Conservation (phyloP, 2,888 invertebrate genomes). For the Diaphora mendica region DNA sequence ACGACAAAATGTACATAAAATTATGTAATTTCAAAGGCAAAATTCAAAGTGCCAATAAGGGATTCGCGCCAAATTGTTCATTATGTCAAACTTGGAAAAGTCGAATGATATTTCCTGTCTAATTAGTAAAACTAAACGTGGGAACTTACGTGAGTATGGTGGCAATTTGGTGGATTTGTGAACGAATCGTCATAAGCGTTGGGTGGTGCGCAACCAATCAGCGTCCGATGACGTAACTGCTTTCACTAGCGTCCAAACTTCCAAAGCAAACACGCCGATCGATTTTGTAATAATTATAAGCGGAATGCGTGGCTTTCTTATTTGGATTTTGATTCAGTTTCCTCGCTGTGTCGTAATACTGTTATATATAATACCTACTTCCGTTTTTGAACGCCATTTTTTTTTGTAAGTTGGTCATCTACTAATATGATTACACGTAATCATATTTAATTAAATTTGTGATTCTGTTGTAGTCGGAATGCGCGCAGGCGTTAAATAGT, state of each 20-base stretch:
- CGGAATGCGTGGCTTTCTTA: slow-evolving; percentile 81
- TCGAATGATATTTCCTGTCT: slow-evolving; percentile 34
- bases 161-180: slow-evolving; percentile 38
- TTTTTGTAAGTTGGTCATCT: slow-evolving; percentile 44
- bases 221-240: slow-evolving; percentile 73
- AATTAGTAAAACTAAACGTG: slow-evolving; percentile 48
- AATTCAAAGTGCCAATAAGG: slow-evolving; percentile 35
- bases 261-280: slow-evolving; percentile 64
- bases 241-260: slow-evolving; percentile 74
- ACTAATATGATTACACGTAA: slow-evolving; percentile 39
- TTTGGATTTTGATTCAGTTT: slow-evolving; percentile 74
- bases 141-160: slow-evolving; percentile 43
- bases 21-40: slow-evolving; percentile 22
- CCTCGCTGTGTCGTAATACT: slow-evolving; percentile 68
- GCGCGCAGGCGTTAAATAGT: slow-evolving; percentile 13
- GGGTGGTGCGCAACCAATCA: slow-evolving; percentile 50
- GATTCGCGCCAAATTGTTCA: slow-evolving; percentile 35
- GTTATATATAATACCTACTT: slow-evolving; percentile 62
- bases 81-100: slow-evolving; percentile 34
- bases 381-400: slow-evolving; percentile 64
- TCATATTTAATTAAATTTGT: slow-evolving; percentile 32
- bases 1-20: slow-evolving; percentile 27
- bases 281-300: slow-evolving; percentile 74
- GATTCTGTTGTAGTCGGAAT: slow-evolving; percentile 12
- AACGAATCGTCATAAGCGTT: slow-evolving; percentile 29